Base-by-base conservation (phyloP, 2,113 vertebrate genomes). In the Butorides virescens region DNA sequence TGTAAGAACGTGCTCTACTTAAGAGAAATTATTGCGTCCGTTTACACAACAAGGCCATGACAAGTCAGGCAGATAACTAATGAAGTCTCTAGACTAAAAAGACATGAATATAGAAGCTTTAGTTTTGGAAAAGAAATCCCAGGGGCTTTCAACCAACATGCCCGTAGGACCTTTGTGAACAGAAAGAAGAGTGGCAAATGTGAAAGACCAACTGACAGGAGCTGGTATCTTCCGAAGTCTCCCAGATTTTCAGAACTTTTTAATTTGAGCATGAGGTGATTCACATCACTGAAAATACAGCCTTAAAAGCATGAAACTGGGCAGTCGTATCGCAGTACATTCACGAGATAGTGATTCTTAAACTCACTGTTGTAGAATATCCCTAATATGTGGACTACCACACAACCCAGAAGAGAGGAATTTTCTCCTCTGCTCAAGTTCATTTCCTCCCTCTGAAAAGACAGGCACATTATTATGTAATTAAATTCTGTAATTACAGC, bases 291-390 rank as follows among this genome's bases (percentile, higher is more conserved):
- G 77, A 87, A 84, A 86, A 92, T 27, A 75, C 15, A 50, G n/a
- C 58, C 2, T 1, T 65, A 82, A 67, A 52, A 8, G n/a, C 5
- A 36, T 50, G 50, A 58, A 77, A 76, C 25, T 15, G 19, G 37
- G 13, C 32, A 56, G 30, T 21, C 0, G 0, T 20, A 74, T n/a
- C 36, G 55, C 65, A 84, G 27, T 10, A 36, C 13, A 59, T 61
- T 73, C 55, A 22, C 1, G 2, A 91, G 50, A 53, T 0, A 25
- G 34, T 23, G 21, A 53, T 61, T 5, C 8, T 66, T 85, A 72
- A 59, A 72, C 17, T 78, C 29, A 47, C 37, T 65, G 18, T 13
- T 67, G 53, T 15, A 84, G 49, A 77, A 50, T 22, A 74, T 30
- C 27, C 53, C 2, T 1, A 87, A 68, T 12, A 62, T 9, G 47